Evolutionary conservation across 2,113 vertebrate genomes (phyloP).

Genomic region (Parus major): DNA sequence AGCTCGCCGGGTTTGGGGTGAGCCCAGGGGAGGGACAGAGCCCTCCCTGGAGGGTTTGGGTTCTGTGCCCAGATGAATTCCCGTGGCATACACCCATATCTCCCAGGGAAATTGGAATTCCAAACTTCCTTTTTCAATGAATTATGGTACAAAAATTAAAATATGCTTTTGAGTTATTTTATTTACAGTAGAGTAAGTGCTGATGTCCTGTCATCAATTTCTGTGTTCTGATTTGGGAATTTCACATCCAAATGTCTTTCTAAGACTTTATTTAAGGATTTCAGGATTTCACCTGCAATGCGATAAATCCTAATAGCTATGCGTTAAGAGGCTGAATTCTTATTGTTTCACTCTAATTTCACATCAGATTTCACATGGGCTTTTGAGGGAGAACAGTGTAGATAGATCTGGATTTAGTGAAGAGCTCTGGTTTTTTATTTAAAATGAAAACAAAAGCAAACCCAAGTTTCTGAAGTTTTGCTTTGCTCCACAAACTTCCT

Average conservation of each 20-base stretch:
- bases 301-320: not conserved
- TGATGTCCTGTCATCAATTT: not conserved
- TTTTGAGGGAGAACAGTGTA: not conserved
- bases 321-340: not conserved
- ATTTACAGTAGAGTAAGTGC: not conserved
- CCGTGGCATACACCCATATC: fast-evolving
- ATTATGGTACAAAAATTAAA: not conserved
- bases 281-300: not conserved
- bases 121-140: not conserved
- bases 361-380: not conserved
- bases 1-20: fast-evolving
- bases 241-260: not conserved
- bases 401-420: not conserved
- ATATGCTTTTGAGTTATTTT: not conserved
- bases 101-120: not conserved
- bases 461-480: not conserved
- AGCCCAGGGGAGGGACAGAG: not conserved
- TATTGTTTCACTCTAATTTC: not conserved
- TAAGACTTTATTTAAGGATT: not conserved
- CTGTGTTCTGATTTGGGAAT: not conserved
- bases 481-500: not conserved
- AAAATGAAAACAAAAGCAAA: not conserved
- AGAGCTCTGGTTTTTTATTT: not conserved
- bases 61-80: not conserved
- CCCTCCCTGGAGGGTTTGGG: fast-evolving